Base-by-base conservation (phyloP, 92 coral and sea anemone species). In the Parazoanthus swiftii region DNA sequence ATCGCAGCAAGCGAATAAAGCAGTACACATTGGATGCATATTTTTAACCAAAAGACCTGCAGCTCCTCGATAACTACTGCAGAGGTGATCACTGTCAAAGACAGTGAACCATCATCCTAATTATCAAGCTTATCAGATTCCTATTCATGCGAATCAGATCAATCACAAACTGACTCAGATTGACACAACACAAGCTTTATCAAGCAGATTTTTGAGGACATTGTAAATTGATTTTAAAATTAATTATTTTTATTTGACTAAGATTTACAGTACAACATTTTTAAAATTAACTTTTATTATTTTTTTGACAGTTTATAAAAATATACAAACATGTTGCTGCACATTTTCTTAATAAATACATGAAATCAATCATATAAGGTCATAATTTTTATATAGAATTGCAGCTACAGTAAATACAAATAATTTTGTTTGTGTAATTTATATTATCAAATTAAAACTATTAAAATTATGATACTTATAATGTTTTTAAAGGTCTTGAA, bases 21-120 rank as follows among this genome's bases (percentile, higher is more conserved):
- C 82, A 79, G 82, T n/a, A n/a, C n/a, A n/a, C n/a, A n/a, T n/a
- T 26, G 68, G 82, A 79, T 79, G 82, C 82, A 26, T 51, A 79
- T 79, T 79, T 48, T 7, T 0, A 79, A 79, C 67, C 70, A 79
- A 77, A 77, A 44, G 81, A 65, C 81, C 56, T 46, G 65, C 81
- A 77, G 81, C 81, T 77, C 65, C 65, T 79, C 67, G 39, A 79
- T 70, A 79, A 79, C 82, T 51, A 79, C 66, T 79, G 70, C 85
- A 80, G 85, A 80, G 73, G 33, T 50, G 85, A 80, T 80, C 85
- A 80, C 73, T 80, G 85, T 80, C 85, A 54, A 16, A 80, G 74
- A 20, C 74, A 81, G 85, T 81, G 56, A 81, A 38, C 85, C 76
- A 81, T 63, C 75, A 81, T 81, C 85, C 85, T 80, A 10, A 80